Percentiles rank a stretch among this genome's conserved stretches.
These are phyloP conservation scores for Chironomus riparius DNA, from an alignment of 2,888 invertebrate genomes.

Conservation along the genomic window DNA sequence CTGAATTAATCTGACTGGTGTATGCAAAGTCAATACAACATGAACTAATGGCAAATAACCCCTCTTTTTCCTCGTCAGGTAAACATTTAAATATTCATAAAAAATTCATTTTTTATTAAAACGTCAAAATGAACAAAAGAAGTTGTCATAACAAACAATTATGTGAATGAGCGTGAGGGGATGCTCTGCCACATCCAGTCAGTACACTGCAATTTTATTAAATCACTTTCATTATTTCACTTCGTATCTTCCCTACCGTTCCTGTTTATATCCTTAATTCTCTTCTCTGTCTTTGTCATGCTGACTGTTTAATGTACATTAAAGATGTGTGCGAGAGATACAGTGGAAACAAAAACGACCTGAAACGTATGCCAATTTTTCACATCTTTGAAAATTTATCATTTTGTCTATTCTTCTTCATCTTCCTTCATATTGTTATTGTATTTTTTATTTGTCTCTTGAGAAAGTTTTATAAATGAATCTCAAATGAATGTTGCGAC, in stretches of 20 bases:
- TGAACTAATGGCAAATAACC: no score
- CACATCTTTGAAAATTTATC: neutral
- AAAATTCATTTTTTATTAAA: slow-evolving; percentile 9
- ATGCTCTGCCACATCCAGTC: no score
- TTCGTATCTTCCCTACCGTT: no score
- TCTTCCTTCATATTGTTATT: neutral
- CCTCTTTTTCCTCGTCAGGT: no score
- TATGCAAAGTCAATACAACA: no score
- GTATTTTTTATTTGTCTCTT: slow-evolving; percentile 14
- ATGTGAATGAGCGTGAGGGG: neutral
- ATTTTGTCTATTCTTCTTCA: neutral
- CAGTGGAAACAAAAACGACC: neutral
- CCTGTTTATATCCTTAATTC: neutral
- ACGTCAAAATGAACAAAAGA: slow-evolving; percentile 16
- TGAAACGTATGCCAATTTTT: slow-evolving; percentile 7
- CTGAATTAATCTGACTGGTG: no score
- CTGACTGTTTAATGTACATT: no score
- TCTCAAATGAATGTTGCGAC: slow-evolving; percentile 1
- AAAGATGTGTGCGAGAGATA: no score
- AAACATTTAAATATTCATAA: slow-evolving; percentile 1
- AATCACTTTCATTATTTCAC: no score
- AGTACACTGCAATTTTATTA: no score
- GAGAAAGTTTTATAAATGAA: slow-evolving; percentile 19
- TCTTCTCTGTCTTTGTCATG: no score
- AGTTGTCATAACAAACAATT: slow-evolving; percentile 19